These are phyloP conservation scores for Entomobrya proxima DNA, from an alignment of 2,888 invertebrate species.

Conservation along the genomic window DNA sequence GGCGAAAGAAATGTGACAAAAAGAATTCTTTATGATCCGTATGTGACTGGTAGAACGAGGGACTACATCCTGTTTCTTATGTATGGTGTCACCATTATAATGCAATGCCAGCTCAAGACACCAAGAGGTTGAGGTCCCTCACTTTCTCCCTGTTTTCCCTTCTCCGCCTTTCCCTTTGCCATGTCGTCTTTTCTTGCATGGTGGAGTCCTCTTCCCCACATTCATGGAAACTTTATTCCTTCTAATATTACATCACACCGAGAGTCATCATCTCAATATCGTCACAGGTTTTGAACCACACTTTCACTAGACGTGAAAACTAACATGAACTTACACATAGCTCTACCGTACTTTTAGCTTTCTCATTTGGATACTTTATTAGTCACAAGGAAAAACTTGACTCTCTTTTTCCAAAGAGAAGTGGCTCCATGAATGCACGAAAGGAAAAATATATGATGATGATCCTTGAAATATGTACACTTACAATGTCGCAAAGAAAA, in stretches of 20 bases:
- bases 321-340: not conserved
- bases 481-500: not conserved
- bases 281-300: not conserved
- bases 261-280: not conserved
- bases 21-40: slow-evolving; percentile 75
- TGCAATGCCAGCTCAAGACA: slow-evolving; percentile 63
- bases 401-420: not conserved
- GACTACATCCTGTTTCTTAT: slow-evolving; percentile 66
- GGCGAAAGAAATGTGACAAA: slow-evolving; percentile 75
- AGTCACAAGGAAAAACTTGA: slow-evolving; percentile 21
- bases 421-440: not conserved
- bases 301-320: no score
- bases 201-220: slow-evolving; percentile 47
- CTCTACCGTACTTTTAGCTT: not conserved
- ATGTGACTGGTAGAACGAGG: slow-evolving; percentile 68
- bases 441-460: not conserved
- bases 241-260: slow-evolving; percentile 2
- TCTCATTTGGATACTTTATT: slow-evolving; percentile 20
- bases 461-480: not conserved
- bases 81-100: slow-evolving; percentile 58
- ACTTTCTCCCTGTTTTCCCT: slow-evolving; percentile 2
- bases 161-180: not conserved
- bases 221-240: slow-evolving; percentile 28
- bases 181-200: not conserved
- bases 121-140: slow-evolving; percentile 51